These are phyloP conservation scores for Ceyx cyanopectus DNA, from an alignment of 2,113 vertebrate genomes.

Conservation along the genomic window DNA sequence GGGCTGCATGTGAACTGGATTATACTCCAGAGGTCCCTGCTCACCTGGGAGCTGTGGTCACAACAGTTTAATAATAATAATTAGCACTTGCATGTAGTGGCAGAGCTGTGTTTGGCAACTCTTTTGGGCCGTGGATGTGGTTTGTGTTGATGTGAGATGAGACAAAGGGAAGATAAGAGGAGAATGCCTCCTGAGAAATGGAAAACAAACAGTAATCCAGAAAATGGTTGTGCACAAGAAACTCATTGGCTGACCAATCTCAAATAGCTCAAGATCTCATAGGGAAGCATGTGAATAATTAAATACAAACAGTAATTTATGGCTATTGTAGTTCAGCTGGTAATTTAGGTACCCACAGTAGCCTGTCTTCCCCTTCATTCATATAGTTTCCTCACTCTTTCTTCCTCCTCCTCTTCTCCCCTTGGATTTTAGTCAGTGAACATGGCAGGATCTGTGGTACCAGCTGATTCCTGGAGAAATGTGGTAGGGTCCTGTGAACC, in stretches of 20 bases:
- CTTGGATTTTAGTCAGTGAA: not conserved
- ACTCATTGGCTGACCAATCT: not conserved
- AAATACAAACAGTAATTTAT: not conserved
- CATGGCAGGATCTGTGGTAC: not conserved
- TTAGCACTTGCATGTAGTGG: not conserved
- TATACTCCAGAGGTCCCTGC: not conserved
- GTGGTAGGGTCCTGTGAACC: not conserved
- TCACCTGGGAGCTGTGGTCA: not conserved
- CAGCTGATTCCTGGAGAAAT: not conserved
- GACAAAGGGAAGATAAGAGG: not conserved
- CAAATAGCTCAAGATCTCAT: not conserved
- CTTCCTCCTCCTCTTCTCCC: not conserved
- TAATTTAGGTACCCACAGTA: not conserved
- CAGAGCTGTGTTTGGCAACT: not conserved
- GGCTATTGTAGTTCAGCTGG: not conserved
- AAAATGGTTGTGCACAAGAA: not conserved
- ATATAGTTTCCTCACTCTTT: not conserved
- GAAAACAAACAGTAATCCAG: not conserved
- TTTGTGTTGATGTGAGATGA: not conserved
- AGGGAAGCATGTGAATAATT: not conserved
- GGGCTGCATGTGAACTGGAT: not conserved
- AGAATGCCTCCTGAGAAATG: not conserved
- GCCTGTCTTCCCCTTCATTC: not conserved
- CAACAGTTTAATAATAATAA: constrained; percentile 2
- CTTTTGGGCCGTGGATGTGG: not conserved